Percentiles rank a stretch among this genome's conserved stretches.
phyloP scores from a whole-genome alignment of 2,888 invertebrate genomes.

The Malthinus flaveolus region DNA sequence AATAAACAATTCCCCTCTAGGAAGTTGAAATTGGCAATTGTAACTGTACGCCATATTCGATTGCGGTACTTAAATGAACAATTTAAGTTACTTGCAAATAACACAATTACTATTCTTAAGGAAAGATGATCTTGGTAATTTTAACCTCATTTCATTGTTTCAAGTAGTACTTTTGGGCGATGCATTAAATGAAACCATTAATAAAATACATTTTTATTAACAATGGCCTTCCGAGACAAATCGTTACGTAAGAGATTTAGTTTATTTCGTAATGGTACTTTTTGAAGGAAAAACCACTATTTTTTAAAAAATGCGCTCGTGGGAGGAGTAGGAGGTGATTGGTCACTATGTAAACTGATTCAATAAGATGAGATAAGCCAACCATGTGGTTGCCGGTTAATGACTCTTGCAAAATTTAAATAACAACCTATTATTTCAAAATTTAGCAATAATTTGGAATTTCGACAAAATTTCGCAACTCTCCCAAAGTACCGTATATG shows the following conservation, averaged over 20 bases:
- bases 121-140: slow-evolving; percentile 3
- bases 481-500: too few species aligned
- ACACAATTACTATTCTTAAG: slow-evolving; percentile 1
- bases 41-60: slow-evolving; percentile 6
- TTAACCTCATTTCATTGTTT: slow-evolving; percentile 7
- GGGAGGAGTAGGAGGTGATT: slow-evolving; percentile 9
- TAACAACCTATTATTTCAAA: slow-evolving; percentile 2
- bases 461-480: too few species aligned
- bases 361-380: slow-evolving; percentile 13
- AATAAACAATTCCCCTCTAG: slow-evolving; percentile 1
- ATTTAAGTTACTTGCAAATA: slow-evolving; percentile 5
- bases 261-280: background rate
- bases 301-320: background rate
- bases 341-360: slow-evolving; percentile 9
- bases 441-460: too few species aligned
- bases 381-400: slow-evolving; percentile 25
- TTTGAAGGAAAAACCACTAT: background rate
- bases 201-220: background rate
- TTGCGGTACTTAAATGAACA: slow-evolving; percentile 2
- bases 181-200: background rate
- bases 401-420: slow-evolving; percentile 26
- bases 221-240: background rate
- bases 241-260: background rate
- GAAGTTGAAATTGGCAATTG: slow-evolving; percentile 6
- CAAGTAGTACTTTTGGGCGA: background rate